Conservation (phyloP, 2,888 invertebrate genomes). For the Entomobrya multifasciata region DNA sequence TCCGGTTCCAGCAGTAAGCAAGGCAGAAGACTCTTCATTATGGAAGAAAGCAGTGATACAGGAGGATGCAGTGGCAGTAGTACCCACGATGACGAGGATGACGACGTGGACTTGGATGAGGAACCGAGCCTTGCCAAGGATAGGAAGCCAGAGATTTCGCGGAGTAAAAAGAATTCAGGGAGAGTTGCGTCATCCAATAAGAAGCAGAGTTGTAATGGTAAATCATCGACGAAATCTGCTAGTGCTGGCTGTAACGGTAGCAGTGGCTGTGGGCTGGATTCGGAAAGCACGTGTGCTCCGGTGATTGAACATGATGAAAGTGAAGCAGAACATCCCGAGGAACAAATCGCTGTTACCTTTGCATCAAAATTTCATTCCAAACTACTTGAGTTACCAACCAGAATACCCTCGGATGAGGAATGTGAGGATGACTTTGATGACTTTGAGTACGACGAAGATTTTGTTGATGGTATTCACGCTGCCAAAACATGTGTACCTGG, state of each 20-base stretch:
- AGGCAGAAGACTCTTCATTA: constrained; percentile 51
- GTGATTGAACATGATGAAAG: constrained; percentile 8
- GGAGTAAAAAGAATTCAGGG: constrained; percentile 71
- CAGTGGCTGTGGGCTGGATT: constrained; percentile 67
- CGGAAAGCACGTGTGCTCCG: constrained; percentile 60
- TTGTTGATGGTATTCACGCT: constrained; percentile 52
- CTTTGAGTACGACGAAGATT: constrained; percentile 54
- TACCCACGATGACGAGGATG: constrained; percentile 68
- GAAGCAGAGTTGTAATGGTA: background rate
- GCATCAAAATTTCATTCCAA: constrained; percentile 66
- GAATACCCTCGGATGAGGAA: constrained; percentile 76
- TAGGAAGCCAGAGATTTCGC: constrained; percentile 73
- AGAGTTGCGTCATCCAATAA: constrained; percentile 4
- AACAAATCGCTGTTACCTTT: constrained; percentile 49
- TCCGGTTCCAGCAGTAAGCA: constrained; percentile 26
- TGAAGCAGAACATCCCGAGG: background rate
- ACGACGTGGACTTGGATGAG: constrained; percentile 71
- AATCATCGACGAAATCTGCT: constrained; percentile 58
- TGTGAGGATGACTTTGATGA: constrained; percentile 58
- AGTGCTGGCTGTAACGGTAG: constrained; percentile 66
- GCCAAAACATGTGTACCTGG: constrained; percentile 64
- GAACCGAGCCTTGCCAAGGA: constrained; percentile 77
- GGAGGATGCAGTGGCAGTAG: constrained; percentile 48
- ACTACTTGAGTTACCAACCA: constrained; percentile 73
- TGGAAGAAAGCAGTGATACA: constrained; percentile 59